These are phyloP conservation scores for Parambassis ranga DNA, from an alignment of 2,797 vertebrate species.

Conservation along the genomic window DNA sequence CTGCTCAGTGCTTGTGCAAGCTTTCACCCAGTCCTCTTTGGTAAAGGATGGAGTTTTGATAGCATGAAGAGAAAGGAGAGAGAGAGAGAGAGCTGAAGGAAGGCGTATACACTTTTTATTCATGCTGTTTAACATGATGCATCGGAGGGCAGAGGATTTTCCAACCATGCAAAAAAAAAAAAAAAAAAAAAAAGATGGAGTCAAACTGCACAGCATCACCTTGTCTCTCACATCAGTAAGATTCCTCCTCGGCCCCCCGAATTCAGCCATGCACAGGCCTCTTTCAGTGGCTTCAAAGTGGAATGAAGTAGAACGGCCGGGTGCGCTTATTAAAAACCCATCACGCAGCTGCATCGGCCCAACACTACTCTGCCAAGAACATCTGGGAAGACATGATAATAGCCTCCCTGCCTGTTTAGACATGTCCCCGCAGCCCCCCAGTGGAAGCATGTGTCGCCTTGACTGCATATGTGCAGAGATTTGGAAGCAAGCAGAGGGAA, in stretches of 20 bases:
- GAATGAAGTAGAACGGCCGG: constrained; percentile 30
- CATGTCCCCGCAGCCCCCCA: constrained; percentile 11
- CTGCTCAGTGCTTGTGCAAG: constrained; percentile 23
- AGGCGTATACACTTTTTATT: constrained; percentile 25
- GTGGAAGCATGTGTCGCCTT: constrained; percentile 15
- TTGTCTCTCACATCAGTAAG: constrained; percentile 40
- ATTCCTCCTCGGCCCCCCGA: constrained; percentile 21
- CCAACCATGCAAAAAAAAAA: background rate
- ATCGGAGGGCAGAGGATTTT: background rate
- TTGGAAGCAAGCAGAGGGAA: background rate
- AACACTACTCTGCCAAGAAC: constrained; percentile 25
- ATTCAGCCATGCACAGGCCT: constrained; percentile 9
- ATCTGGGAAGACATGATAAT: constrained; percentile 54
- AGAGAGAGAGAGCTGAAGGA: background rate
- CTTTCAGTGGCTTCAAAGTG: constrained; percentile 41
- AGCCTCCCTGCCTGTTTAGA: constrained; percentile 23
- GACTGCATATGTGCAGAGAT: constrained; percentile 20
- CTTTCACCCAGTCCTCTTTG: constrained; percentile 22
- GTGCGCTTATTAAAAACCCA: constrained; percentile 53
- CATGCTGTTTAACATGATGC: constrained; percentile 27
- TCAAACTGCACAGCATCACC: constrained; percentile 19
- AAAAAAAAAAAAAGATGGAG: constrained; percentile 23
- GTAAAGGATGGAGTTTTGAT: constrained; percentile 6
- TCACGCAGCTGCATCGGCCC: constrained; percentile 45
- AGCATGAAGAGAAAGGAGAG: background rate